Percentiles rank a stretch among this genome's conserved stretches.
These are phyloP conservation scores for Halcyon leucocephala DNA, from an alignment of 2,797 vertebrate genomes.

Conservation along the genomic window DNA sequence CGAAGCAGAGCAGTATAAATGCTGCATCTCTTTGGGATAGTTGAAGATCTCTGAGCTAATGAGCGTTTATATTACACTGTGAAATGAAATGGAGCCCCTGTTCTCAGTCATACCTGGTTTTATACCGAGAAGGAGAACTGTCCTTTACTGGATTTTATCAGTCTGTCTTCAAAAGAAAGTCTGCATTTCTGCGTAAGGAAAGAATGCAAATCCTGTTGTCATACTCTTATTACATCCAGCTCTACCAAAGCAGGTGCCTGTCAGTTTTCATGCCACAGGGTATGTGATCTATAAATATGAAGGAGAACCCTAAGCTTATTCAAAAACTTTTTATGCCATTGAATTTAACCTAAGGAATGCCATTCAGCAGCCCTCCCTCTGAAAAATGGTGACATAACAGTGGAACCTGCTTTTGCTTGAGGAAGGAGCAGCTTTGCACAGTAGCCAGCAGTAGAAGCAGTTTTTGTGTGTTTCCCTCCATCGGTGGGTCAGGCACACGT, in stretches of 20 bases:
- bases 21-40: not conserved
- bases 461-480: not conserved
- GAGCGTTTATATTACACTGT: slow-evolving; percentile 16
- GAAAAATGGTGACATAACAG: not conserved
- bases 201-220: not conserved
- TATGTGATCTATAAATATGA: not conserved
- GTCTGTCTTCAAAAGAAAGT: not conserved
- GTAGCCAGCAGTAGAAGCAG: not conserved
- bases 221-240: not conserved
- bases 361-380: not conserved
- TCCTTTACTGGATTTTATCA: not conserved
- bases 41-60: not conserved
- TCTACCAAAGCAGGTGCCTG: not conserved
- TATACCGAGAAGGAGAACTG: not conserved
- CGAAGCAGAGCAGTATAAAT: not conserved
- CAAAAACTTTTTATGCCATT: not conserved
- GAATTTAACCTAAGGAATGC: not conserved
- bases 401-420: not conserved
- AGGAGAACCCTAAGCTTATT: not conserved
- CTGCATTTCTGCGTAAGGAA: not conserved
- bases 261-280: not conserved
- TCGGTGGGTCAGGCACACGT: not conserved
- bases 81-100: slow-evolving; percentile 12
- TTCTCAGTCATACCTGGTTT: not conserved
- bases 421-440: not conserved